Evolutionary conservation across 2,888 invertebrate species (phyloP).

Genomic region (Harpagoxenus sublaevis): DNA sequence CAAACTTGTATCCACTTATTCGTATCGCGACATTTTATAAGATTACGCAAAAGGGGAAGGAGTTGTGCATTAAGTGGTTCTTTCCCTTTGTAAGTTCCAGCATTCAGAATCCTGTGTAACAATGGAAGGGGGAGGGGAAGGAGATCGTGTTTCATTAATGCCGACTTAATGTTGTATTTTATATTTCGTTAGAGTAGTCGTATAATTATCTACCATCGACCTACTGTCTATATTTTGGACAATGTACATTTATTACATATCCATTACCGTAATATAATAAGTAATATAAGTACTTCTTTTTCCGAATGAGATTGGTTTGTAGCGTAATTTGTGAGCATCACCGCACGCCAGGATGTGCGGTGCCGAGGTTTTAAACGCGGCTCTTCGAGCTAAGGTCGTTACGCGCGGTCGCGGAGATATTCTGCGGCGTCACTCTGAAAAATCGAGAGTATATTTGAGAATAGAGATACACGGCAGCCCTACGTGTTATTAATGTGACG

Average conservation of each 20-base stretch:
- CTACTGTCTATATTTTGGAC: constrained; percentile 39
- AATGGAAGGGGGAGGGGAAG: not conserved
- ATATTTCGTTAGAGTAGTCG: constrained; percentile 20
- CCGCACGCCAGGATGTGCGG: not conserved
- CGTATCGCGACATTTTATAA: constrained; percentile 28
- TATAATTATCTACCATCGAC: constrained; percentile 21
- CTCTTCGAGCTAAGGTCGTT: constrained; percentile 45
- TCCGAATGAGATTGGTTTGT: constrained; percentile 16
- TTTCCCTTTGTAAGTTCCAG: not conserved
- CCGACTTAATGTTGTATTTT: constrained; percentile 25
- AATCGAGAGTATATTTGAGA: constrained; percentile 5
- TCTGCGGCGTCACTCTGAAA: constrained; percentile 27
- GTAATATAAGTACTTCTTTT: constrained; percentile 22
- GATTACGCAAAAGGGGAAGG: not conserved
- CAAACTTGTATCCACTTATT: constrained; percentile 27
- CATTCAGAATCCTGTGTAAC: not conserved
- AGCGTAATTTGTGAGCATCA: constrained; percentile 25
- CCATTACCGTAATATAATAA: constrained; percentile 7
- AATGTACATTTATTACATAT: constrained; percentile 48
- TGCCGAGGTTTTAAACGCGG: constrained; percentile 25
- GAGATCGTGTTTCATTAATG: not conserved
- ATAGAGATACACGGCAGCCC: constrained; percentile 5
- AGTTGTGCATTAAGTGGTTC: not conserved
- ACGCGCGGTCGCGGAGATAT: constrained; percentile 23
- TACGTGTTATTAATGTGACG: constrained; percentile 25